phyloP scores from a whole-genome alignment of 2,113 vertebrate species.

The Marcusenius ussheri region DNA sequence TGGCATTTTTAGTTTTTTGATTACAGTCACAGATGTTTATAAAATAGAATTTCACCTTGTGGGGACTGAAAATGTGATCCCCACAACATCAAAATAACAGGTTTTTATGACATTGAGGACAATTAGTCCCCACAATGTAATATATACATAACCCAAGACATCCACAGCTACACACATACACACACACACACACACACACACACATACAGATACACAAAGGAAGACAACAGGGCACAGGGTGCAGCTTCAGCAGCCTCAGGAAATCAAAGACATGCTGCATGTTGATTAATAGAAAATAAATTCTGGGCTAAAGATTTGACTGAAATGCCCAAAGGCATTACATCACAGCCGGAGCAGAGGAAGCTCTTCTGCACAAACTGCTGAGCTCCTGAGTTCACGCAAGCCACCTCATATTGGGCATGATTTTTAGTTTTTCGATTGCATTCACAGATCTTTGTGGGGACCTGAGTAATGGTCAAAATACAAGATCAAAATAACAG shows the following conservation, averaged over 20 bases:
- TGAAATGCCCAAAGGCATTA: slow-evolving; percentile 44
- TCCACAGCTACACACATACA: background rate
- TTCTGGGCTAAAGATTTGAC: slow-evolving; percentile 45
- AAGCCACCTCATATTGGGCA: slow-evolving; percentile 23
- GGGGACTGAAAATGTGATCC: too few species aligned
- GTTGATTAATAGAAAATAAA: slow-evolving; percentile 50
- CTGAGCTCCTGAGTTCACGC: slow-evolving; percentile 43
- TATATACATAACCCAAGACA: too few species aligned
- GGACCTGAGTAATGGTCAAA: too few species aligned
- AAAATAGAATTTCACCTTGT: too few species aligned
- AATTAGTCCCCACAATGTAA: too few species aligned
- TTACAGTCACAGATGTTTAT: too few species aligned
- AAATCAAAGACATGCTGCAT: slow-evolving; percentile 47
- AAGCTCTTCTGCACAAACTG: slow-evolving; percentile 28
- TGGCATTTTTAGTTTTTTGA: too few species aligned
- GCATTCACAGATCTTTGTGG: too few species aligned
- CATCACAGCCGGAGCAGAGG: slow-evolving; percentile 32
- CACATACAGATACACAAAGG: slow-evolving; percentile 22
- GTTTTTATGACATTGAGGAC: too few species aligned
- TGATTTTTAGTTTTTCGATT: slow-evolving; percentile 17
- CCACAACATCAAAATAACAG: too few species aligned
- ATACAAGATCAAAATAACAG: too few species aligned
- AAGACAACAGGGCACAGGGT: slow-evolving; percentile 41
- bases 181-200: slow-evolving; percentile 20
- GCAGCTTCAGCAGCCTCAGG: slow-evolving; percentile 28